phyloP scores from a whole-genome alignment of 2,888 invertebrate genomes.

The Thereva unica region DNA sequence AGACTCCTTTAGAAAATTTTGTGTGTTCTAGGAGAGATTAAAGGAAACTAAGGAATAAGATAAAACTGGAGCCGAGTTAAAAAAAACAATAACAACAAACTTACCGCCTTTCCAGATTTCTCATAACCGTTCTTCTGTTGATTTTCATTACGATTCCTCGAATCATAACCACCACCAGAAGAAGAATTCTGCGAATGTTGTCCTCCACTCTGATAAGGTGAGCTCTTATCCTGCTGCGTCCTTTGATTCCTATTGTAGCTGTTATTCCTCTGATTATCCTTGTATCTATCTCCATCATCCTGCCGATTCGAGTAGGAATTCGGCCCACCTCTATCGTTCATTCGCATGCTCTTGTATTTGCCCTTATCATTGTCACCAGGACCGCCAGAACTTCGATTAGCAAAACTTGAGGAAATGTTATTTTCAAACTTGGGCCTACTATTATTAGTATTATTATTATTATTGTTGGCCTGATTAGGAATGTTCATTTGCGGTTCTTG shows the following conservation, averaged over 20 bases:
- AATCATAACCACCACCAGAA: slow-evolving; percentile 32
- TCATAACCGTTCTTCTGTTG: slow-evolving; percentile 20
- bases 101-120: slow-evolving; percentile 10
- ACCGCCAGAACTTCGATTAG: slow-evolving; percentile 37
- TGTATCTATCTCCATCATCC: slow-evolving; percentile 16
- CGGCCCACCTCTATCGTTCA: not conserved
- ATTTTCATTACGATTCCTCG: slow-evolving; percentile 19
- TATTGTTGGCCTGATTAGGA: slow-evolving; percentile 28
- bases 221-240: slow-evolving; percentile 31
- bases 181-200: slow-evolving; percentile 3
- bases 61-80: too few species aligned
- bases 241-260: slow-evolving; percentile 17
- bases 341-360: slow-evolving; percentile 9
- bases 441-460: too few species aligned
- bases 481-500: slow-evolving; percentile 16
- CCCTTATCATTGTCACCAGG: slow-evolving; percentile 10
- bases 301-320: slow-evolving; percentile 10
- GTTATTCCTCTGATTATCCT: slow-evolving; percentile 19
- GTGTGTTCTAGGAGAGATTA: too few species aligned
- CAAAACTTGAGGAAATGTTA: slow-evolving; percentile 57
- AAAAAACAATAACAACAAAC: not conserved
- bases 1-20: too few species aligned
- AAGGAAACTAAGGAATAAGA: too few species aligned
- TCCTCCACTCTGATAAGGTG: slow-evolving; percentile 16
- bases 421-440: slow-evolving; percentile 54